Conservation (phyloP, 2,113 vertebrate species). For the Romanogobio albipinnatus region DNA sequence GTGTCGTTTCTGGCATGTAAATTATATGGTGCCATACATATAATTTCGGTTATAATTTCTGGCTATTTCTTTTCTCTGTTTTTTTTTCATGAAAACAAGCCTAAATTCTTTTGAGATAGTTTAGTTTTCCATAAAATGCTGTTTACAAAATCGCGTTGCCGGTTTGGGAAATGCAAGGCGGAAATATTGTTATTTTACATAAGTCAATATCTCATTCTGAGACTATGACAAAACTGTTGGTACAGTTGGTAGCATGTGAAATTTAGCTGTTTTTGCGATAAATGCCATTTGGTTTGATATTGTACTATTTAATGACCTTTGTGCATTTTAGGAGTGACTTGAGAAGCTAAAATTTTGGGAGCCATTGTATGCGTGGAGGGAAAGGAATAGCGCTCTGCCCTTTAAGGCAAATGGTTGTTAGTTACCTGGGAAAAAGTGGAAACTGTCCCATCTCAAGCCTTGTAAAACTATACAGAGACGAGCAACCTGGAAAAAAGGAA, state of each 20-base stretch:
- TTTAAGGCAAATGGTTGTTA: neutral
- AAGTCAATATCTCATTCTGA: neutral
- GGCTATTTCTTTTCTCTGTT: neutral
- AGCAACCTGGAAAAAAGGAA: neutral
- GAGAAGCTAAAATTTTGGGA: neutral
- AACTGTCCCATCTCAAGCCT: constrained; percentile 56
- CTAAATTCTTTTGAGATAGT: neutral
- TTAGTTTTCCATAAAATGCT: neutral
- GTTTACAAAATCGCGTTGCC: neutral
- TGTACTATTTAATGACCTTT: neutral
- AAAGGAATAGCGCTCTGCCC: neutral
- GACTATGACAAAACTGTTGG: neutral
- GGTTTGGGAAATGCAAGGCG: neutral
- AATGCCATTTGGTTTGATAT: neutral
- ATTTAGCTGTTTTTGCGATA: neutral
- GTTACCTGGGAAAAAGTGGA: constrained; percentile 1
- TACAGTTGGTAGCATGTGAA: neutral
- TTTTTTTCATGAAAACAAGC: neutral
- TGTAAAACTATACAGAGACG: constrained; percentile 52
- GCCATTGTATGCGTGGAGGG: neutral
- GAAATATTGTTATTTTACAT: neutral
- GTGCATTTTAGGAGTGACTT: neutral
- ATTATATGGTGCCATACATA: neutral
- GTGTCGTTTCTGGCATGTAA: neutral
- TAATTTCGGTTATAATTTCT: neutral